A percentile compares a stretch with the other conserved stretches of the same genome.
Conservation (phyloP, 2,113 vertebrate genomes). For the Pedionomus torquatus region DNA sequence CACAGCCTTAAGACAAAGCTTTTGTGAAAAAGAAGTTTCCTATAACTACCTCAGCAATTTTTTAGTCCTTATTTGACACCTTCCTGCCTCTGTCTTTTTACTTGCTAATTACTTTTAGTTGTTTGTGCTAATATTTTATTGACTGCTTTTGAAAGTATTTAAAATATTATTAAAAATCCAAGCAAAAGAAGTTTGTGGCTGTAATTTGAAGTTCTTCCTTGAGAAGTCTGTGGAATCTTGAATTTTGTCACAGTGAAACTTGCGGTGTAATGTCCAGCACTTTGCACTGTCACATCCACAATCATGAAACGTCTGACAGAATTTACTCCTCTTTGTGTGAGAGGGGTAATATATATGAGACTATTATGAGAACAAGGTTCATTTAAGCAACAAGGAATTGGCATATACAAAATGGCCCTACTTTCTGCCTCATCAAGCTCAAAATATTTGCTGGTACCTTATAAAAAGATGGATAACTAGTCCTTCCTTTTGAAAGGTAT, state of each 20-base stretch:
- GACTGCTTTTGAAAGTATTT: neutral
- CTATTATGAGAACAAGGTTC: neutral
- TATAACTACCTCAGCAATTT: neutral
- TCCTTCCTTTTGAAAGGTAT: neutral
- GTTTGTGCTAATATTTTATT: neutral
- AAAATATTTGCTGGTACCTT: neutral
- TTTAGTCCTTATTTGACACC: neutral
- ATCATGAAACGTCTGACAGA: neutral
- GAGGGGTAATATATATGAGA: neutral
- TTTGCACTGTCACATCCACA: neutral
- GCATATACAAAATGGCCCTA: neutral
- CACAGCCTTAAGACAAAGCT: neutral
- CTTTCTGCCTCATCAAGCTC: neutral
- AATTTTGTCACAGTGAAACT: neutral
- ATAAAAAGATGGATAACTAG: neutral
- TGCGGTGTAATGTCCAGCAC: too few relatives aligned
- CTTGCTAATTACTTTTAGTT: neutral
- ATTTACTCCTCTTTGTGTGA: neutral
- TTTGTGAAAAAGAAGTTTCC: neutral
- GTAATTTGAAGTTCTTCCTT: neutral
- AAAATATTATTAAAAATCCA: neutral
- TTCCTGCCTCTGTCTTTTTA: neutral
- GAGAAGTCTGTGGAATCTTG: neutral
- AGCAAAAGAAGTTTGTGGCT: neutral
- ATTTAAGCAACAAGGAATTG: neutral